Evolutionary conservation across 1,140 invertebrate genomes (phyloP), one percentile per base, ranked within the genome.

Genomic region (Aphelenchoides avenae): DNA sequence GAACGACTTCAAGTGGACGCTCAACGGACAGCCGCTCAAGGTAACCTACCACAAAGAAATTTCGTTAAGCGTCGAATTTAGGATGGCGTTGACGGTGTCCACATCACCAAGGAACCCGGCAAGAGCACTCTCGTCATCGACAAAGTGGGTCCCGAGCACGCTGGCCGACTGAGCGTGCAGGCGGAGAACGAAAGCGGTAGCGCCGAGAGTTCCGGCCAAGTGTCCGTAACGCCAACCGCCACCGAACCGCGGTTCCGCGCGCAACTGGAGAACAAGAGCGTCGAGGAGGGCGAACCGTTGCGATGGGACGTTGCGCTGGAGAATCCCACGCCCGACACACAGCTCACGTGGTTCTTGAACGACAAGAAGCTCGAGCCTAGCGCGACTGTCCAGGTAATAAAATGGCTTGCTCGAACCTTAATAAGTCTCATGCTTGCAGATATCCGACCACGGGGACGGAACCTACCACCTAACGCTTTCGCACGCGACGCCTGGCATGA

Each of bases 401-500:
- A 5, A 42, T 42, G 27, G 22, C 31, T 13, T 26, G 11, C 2
- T n/a, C n/a, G n/a, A n/a, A n/a, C n/a, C n/a, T n/a, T n/a, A n/a
- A n/a, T n/a, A n/a, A n/a, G n/a, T n/a, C n/a, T n/a, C n/a, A n/a
- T n/a, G n/a, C n/a, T n/a, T n/a, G n/a, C n/a, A n/a, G n/a, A n/a
- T n/a, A n/a, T n/a, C 22, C 20, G 11, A 41, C 11, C 31, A 27
- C 47, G 11, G 11, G 13, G 13, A 34, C 24, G 37, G 37, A 39
- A 39, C 37, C n/a, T 44, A n/a, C 42, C 22, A n/a, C n/a, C n/a
- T n/a, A n/a, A n/a, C n/a, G n/a, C n/a, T 97, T 55, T 90, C 93
- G 73, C 87, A 88, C 61, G 86, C 94, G 3, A 87, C 87, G 7
- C 83, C 87, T 27, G 85, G 88, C 56, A 92, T 97, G 80, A 85